Evolutionary conservation across 2,888 invertebrate genomes (phyloP).

Genomic region (Busseola fusca): DNA sequence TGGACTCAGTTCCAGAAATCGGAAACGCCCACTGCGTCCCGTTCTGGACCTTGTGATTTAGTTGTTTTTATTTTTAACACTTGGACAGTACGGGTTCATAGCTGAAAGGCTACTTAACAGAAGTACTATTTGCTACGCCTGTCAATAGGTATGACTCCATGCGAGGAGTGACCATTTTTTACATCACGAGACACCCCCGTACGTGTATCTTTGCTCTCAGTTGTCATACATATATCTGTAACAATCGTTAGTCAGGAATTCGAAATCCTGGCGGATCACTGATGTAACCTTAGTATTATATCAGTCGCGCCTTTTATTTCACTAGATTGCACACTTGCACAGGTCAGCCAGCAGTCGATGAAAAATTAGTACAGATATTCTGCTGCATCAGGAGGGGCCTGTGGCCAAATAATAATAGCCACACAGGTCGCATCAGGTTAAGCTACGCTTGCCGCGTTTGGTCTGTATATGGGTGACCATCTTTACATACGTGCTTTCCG

Average conservation of each 20-base stretch:
- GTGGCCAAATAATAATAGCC: too few relatives aligned
- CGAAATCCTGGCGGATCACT: not conserved
- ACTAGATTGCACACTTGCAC: not conserved
- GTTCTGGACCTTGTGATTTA: slow-evolving; percentile 31
- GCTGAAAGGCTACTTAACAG: not conserved
- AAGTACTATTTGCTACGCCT: not conserved
- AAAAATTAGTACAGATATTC: not conserved
- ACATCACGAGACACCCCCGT: too few relatives aligned
- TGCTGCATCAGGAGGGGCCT: too few relatives aligned
- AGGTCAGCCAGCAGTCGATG: not conserved
- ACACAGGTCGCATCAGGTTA: too few relatives aligned
- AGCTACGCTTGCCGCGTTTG: too few relatives aligned
- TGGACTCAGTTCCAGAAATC: slow-evolving; percentile 33
- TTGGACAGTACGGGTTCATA: slow-evolving; percentile 4
- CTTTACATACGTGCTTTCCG: too few relatives aligned
- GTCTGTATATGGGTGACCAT: too few relatives aligned
- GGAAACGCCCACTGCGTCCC: slow-evolving; percentile 65
- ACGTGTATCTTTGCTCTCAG: not conserved
- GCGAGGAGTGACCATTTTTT: not conserved
- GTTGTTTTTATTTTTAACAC: slow-evolving; percentile 26
- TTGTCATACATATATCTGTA: not conserved
- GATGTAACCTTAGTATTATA: not conserved
- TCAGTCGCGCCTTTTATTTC: not conserved
- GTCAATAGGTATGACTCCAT: not conserved
- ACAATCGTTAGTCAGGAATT: too few relatives aligned